Conservation (phyloP, 2,113 vertebrate genomes). For the Calonectris borealis region DNA sequence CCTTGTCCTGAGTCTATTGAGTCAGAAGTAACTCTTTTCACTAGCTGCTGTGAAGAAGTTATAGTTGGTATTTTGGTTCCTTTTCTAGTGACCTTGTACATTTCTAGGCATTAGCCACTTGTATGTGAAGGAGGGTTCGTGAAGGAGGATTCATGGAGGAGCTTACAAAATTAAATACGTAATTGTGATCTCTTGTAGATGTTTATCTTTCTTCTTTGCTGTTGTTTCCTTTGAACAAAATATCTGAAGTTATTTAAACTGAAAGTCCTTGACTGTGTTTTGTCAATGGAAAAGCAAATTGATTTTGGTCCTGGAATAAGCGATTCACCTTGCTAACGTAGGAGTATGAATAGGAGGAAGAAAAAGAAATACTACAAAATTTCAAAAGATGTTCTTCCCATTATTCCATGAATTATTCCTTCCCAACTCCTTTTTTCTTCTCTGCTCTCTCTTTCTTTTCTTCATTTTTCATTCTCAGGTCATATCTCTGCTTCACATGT, state of each 20-base stretch:
- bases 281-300: neutral
- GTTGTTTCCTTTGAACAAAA: neutral
- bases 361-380: neutral
- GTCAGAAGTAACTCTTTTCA: neutral
- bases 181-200: neutral
- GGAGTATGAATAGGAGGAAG: neutral
- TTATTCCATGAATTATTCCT: neutral
- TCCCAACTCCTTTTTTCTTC: neutral
- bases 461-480: neutral
- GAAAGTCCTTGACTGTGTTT: neutral
- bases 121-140: neutral
- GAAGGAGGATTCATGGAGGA: neutral
- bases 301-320: neutral
- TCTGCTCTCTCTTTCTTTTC: neutral
- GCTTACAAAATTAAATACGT: neutral
- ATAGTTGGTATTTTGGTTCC: neutral
- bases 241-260: neutral
- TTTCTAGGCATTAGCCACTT: neutral
- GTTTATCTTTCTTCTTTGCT: neutral
- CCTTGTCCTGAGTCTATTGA: neutral
- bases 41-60: neutral
- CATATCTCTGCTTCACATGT: neutral
- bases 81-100: neutral
- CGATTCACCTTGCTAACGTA: neutral
- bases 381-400: neutral